Conservation (phyloP, 2,797 vertebrate species). For the Neopelma chrysocephalum region DNA sequence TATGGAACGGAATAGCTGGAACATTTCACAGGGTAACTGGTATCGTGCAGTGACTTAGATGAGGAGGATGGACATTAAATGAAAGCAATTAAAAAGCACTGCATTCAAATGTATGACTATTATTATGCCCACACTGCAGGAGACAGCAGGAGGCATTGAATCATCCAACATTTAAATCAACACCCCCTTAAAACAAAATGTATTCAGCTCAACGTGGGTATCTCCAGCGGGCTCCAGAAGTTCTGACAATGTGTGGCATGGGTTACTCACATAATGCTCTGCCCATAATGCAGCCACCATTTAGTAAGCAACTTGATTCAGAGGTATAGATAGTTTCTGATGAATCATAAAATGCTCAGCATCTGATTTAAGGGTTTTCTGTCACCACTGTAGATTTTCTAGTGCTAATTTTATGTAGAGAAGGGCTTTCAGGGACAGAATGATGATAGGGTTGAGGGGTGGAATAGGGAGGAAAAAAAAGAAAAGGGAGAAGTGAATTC, state of each 20-base stretch:
- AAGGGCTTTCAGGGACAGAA: constrained; percentile 46
- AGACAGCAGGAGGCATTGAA: constrained; percentile 69
- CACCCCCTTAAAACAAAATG: constrained; percentile 71
- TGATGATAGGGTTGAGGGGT: neutral
- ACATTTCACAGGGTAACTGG: constrained; percentile 36
- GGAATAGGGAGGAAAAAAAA: neutral
- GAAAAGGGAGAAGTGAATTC: neutral
- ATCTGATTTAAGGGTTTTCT: constrained; percentile 21
- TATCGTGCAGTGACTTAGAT: constrained; percentile 13
- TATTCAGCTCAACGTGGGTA: constrained; percentile 68
- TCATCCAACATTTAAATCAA: constrained; percentile 74
- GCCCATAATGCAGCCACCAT: neutral
- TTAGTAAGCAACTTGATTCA: constrained; percentile 45
- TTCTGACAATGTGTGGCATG: constrained; percentile 14
- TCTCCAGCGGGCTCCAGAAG: constrained; percentile 28
- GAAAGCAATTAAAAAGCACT: constrained; percentile 38
- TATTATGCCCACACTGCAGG: constrained; percentile 59
- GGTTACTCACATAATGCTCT: constrained; percentile 56
- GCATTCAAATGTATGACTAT: constrained; percentile 37
- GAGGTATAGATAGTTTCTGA: constrained; percentile 25
- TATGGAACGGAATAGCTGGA: neutral
- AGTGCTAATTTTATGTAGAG: constrained; percentile 10
- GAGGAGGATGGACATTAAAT: constrained; percentile 41
- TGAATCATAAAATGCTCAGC: constrained; percentile 21
- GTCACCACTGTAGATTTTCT: constrained; percentile 15